Conservation (phyloP, 2,797 vertebrate species). For the Cygnus olor region DNA sequence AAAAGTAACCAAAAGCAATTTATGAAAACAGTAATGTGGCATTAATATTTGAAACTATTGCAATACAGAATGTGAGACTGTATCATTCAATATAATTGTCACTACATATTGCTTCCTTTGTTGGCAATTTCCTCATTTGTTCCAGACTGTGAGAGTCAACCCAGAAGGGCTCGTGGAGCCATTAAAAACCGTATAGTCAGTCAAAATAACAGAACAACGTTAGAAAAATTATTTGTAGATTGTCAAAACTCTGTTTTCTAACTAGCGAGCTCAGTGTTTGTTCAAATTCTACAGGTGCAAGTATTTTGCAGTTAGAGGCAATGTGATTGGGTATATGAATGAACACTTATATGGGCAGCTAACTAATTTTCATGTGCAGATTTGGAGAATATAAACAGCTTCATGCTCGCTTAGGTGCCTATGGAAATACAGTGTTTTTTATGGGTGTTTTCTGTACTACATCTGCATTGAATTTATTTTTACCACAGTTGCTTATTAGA, state of each 20-base stretch:
- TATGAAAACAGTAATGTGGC: neutral
- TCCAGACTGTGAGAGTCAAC: slow-evolving; percentile 3
- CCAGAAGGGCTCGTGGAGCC: neutral
- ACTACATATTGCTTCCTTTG: neutral
- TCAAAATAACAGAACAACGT: neutral
- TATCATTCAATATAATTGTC: neutral
- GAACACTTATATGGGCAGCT: neutral
- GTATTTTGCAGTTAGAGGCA: neutral
- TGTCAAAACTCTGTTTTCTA: neutral
- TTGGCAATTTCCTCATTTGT: neutral
- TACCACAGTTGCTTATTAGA: neutral
- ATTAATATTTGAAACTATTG: neutral
- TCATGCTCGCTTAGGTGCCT: slow-evolving; percentile 38
- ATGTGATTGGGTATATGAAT: neutral
- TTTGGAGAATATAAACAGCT: slow-evolving; percentile 34
- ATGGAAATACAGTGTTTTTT: neutral
- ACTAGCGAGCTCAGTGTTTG: neutral
- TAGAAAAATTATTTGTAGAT: neutral
- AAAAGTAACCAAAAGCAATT: neutral
- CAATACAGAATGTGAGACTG: neutral
- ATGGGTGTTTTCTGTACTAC: neutral
- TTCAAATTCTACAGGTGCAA: neutral
- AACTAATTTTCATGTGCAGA: neutral
- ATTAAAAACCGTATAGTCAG: neutral
- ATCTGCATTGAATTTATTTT: slow-evolving; percentile 32